Conservation (phyloP, 1,140 invertebrate genomes). For the Ostrea edulis region DNA sequence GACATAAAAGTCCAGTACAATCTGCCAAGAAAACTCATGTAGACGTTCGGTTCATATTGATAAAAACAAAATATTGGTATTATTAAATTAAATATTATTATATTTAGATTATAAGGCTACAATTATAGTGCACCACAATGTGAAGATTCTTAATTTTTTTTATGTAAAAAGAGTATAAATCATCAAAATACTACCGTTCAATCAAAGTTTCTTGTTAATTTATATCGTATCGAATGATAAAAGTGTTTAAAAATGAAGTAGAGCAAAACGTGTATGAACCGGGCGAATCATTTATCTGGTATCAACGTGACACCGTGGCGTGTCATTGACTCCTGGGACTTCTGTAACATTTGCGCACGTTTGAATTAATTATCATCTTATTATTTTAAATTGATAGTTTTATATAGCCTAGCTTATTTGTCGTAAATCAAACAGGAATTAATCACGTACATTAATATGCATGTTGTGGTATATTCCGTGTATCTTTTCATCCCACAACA, state of each 20-base stretch:
- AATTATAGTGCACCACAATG: background rate
- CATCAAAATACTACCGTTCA: background rate
- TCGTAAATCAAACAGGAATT: background rate
- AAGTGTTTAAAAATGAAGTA: background rate
- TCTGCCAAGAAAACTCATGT: too few relatives aligned
- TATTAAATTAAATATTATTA: too few relatives aligned
- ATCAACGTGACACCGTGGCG: background rate
- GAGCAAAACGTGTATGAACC: background rate
- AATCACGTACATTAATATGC: background rate
- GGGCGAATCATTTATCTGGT: background rate
- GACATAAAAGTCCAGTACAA: too few relatives aligned
- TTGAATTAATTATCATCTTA: conserved; percentile 19
- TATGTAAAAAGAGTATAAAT: background rate
- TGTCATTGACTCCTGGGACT: background rate
- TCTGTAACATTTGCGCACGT: background rate
- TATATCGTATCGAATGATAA: background rate
- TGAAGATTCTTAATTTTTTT: background rate
- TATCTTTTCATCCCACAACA: background rate
- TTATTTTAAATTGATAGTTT: background rate
- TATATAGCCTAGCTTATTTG: background rate
- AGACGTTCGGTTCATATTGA: too few relatives aligned
- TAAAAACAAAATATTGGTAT: too few relatives aligned
- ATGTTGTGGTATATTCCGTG: background rate
- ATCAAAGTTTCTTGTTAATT: background rate
- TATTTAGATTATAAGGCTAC: too few relatives aligned